These are phyloP conservation scores for Drosophila bipectinata DNA, from an alignment of 1,140 invertebrate species.

Conservation along the genomic window DNA sequence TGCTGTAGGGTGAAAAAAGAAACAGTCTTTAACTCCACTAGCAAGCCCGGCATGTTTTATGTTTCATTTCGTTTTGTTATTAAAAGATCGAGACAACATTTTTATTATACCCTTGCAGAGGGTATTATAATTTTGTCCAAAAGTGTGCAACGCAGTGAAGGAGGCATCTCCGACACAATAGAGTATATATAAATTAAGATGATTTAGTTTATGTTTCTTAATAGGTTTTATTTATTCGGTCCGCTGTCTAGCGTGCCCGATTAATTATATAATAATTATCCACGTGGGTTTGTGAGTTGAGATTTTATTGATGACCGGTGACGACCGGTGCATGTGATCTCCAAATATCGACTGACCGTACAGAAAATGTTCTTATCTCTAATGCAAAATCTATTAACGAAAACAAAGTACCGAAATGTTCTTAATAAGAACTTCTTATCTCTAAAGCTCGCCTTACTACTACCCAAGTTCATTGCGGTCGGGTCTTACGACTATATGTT, in stretches of 20 bases:
- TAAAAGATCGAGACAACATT: too few relatives aligned
- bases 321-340: background rate
- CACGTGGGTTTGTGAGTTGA: background rate
- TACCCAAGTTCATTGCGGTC: background rate
- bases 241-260: background rate
- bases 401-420: background rate
- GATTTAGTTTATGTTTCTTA: background rate
- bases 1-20: too few relatives aligned
- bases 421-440: background rate
- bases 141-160: too few relatives aligned
- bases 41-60: too few relatives aligned
- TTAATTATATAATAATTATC: constrained; percentile 1
- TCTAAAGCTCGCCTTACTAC: background rate
- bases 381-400: too few relatives aligned
- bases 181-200: too few relatives aligned
- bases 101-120: too few relatives aligned
- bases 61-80: too few relatives aligned
- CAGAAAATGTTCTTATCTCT: too few relatives aligned
- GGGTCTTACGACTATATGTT: constrained; percentile 1
- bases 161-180: too few relatives aligned
- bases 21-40: too few relatives aligned
- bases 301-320: background rate
- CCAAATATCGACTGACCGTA: background rate
- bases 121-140: too few relatives aligned
- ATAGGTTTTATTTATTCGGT: constrained; percentile 1